Evolutionary conservation across 1,140 invertebrate genomes (phyloP).

Genomic region (Parasteatoda tepidariorum): DNA sequence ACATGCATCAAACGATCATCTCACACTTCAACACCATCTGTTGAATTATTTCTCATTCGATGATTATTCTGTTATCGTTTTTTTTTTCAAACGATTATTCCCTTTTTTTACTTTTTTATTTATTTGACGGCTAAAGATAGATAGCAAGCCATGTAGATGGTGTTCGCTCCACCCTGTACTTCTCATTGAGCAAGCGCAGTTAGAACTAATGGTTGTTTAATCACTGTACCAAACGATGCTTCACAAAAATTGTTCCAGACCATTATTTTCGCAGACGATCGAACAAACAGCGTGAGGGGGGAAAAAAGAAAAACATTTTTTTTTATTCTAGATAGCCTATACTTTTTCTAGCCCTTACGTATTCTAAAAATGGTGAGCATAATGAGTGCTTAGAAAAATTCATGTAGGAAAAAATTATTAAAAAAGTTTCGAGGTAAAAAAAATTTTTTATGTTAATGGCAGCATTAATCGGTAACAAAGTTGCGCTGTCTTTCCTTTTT

Average conservation of each 20-base stretch:
- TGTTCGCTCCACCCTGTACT: background rate
- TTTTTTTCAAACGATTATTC: constrained; percentile 9
- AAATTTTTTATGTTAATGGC: background rate
- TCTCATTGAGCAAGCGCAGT: constrained; percentile 1
- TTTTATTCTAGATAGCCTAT: background rate
- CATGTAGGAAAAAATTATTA: background rate
- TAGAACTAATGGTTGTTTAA: constrained; percentile 39
- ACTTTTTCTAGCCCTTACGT: background rate
- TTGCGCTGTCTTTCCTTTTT: no score
- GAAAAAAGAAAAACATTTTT: background rate
- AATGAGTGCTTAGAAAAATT: no score
- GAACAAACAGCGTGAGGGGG: background rate
- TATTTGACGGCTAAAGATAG: constrained; percentile 7
- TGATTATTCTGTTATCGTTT: constrained; percentile 7
- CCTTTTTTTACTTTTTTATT: background rate
- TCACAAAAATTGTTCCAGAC: constrained; percentile 2
- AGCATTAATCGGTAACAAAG: no score
- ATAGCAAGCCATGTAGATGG: background rate
- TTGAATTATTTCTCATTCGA: constrained; percentile 34
- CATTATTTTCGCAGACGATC: constrained; percentile 20
- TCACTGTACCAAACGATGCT: constrained; percentile 31
- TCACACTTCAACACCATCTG: constrained; percentile 36
- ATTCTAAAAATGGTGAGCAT: no score
- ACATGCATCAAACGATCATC: constrained; percentile 3
- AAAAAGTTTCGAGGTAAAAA: background rate